Base-by-base conservation (phyloP, 2,113 vertebrate species). In the Cercocebus atys region DNA sequence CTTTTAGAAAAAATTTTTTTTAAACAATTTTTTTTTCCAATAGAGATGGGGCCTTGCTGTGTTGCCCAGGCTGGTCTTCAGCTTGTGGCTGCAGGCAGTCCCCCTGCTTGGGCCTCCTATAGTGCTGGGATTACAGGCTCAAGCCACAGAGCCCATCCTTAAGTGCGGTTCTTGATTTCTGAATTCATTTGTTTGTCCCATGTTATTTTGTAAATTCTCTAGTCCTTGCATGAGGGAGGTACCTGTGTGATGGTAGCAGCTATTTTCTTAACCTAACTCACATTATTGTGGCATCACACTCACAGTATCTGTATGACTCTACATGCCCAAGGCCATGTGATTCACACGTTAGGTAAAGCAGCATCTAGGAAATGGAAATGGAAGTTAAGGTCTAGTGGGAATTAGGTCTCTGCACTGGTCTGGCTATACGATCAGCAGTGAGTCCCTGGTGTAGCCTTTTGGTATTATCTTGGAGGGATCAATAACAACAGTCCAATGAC, bases 91-190 rank as follows among this genome's bases (percentile, higher is more conserved):
- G 12, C 27, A 14, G 30, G 61, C 61, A 30, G 1, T 64, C 27
- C 61, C 12, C 27, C 27, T 64, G 61, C 61, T 64, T 64, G 61
- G 27, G 61, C 61, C 27, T 64, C 61, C 5, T 13, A 14, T 14
- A 64, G 61, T 64, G 61, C 61, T 64, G 61, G 61, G 27, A 32
- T 64, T 64, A 64, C 12, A 64, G 27, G 61, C 27, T 64, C 27
- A 64, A 64, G 61, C 61, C 61, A 64, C 27, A 14, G 61, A 64
- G 61, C 27, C 61, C 61, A n/a, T 16, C 16, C 32, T 18, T 68
- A n/a, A 93, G 66, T 32, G 10, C 43, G 20, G 8, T 55, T 87
- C 25, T 90, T 96, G 88, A 79, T 94, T 88, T 88, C 27, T 87
- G 45, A 47, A 43, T 73, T 75, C 85, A 70, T 61, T 86, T 87